phyloP scores from a whole-genome alignment of 1,140 invertebrate genomes.

The Manduca sexta region DNA sequence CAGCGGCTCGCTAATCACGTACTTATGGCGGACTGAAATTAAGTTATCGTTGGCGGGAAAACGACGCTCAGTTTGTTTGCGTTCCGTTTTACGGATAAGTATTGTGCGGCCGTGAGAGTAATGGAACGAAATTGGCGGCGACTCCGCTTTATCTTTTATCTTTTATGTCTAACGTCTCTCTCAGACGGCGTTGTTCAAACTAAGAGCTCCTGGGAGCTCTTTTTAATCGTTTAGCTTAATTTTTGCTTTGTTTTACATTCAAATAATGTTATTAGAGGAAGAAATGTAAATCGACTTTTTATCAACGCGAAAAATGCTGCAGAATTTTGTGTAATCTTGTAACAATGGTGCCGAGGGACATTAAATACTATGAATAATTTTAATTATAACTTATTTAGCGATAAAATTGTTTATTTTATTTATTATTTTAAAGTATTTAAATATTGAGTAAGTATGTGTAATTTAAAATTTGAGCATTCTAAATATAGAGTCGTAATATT shows the following conservation, averaged over 20 bases:
- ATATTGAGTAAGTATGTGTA: too few species aligned
- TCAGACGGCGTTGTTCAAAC: slow-evolving; percentile 64
- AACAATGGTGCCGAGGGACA: too few species aligned
- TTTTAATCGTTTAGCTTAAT: slow-evolving; percentile 68
- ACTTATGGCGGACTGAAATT: slow-evolving; percentile 73
- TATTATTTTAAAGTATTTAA: too few species aligned
- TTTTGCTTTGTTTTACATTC: slow-evolving; percentile 50
- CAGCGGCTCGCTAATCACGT: slow-evolving; percentile 72
- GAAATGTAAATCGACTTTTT: slow-evolving; percentile 19
- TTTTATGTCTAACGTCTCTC: slow-evolving; percentile 38
- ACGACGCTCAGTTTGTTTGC: slow-evolving; percentile 70
- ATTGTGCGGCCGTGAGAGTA: slow-evolving; percentile 54
- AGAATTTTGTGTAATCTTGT: too few species aligned
- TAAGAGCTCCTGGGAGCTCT: slow-evolving; percentile 34
- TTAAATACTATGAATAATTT: neutral
- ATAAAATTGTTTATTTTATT: too few species aligned
- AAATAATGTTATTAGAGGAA: slow-evolving; percentile 22
- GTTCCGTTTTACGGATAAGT: slow-evolving; percentile 68
- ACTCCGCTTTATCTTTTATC: slow-evolving; percentile 64
- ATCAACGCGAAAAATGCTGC: neutral
- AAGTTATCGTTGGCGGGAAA: slow-evolving; percentile 68
- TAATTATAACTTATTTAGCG: too few species aligned
- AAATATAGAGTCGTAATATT: too few species aligned
- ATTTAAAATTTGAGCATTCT: too few species aligned
- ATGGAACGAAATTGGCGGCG: slow-evolving; percentile 66